These are phyloP conservation scores for Chaenocephalus aceratus DNA, from an alignment of 2,113 vertebrate genomes.

Conservation along the genomic window DNA sequence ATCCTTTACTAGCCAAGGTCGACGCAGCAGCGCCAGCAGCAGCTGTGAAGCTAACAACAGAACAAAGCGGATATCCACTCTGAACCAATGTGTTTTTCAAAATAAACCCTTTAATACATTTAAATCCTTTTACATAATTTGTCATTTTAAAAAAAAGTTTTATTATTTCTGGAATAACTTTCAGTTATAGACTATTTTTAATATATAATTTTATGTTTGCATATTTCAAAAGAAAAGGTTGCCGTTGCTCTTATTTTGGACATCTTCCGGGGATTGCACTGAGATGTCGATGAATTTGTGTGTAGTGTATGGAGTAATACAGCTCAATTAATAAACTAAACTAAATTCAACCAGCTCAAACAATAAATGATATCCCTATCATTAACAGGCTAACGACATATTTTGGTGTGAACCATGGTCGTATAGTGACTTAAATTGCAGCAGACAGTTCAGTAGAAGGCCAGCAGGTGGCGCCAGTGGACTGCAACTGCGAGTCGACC, in stretches of 20 bases:
- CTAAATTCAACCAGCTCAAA: neutral
- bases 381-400: neutral
- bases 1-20: conserved; percentile 73
- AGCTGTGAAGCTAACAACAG: neutral
- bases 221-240: neutral
- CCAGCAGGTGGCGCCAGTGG: conserved; percentile 38
- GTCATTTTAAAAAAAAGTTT: no score
- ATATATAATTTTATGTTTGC: neutral
- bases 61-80: conserved; percentile 12
- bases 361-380: neutral
- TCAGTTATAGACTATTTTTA: neutral
- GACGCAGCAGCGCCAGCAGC: conserved; percentile 9
- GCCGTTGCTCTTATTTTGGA: neutral
- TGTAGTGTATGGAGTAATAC: neutral
- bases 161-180: neutral
- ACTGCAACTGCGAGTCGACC: neutral
- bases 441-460: no score
- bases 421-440: neutral
- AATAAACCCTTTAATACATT: conserved; percentile 20
- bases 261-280: neutral
- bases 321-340: neutral
- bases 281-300: neutral
- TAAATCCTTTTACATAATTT: no score
- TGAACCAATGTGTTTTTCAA: neutral
- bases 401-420: neutral